Percentiles rank a stretch among this genome's conserved stretches.
Conservation (phyloP, 2,888 invertebrate genomes). For the Rhogogaster chlorosoma region DNA sequence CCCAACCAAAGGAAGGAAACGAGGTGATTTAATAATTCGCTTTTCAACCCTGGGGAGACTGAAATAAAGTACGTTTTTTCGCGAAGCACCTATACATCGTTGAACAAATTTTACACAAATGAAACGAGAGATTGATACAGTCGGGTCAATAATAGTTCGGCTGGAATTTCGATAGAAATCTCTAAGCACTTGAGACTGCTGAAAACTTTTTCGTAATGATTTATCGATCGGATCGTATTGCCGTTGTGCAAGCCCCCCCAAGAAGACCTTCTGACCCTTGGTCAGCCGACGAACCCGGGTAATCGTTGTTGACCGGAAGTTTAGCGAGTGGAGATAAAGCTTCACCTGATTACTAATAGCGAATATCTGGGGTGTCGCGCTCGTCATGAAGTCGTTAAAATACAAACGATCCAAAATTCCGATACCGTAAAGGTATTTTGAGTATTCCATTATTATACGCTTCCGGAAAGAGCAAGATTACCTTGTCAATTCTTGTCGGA, state of each 20-base stretch:
- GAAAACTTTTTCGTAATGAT: not conserved
- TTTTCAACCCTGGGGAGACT: not conserved
- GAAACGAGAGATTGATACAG: not conserved
- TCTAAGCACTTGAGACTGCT: not conserved
- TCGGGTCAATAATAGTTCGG: not conserved
- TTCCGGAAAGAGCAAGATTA: too few species aligned
- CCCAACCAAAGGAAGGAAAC: not conserved
- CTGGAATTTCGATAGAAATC: not conserved
- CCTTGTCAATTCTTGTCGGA: too few species aligned
- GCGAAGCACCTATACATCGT: not conserved
- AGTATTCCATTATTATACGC: too few species aligned
- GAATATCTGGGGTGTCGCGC: not conserved
- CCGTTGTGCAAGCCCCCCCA: not conserved
- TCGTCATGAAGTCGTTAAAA: not conserved
- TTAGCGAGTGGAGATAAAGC: not conserved
- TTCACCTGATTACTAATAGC: not conserved
- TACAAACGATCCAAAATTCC: not conserved
- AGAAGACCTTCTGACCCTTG: slow-evolving; percentile 24
- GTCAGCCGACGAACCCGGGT: slow-evolving; percentile 2
- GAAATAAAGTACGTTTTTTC: not conserved
- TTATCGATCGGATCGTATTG: slow-evolving; percentile 21
- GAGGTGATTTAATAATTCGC: not conserved
- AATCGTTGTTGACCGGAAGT: slow-evolving; percentile 30
- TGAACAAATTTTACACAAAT: not conserved
- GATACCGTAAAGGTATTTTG: not conserved